Percentiles rank a stretch among this genome's conserved stretches.
Evolutionary conservation across 23 tunicate species (phyloP).

Genomic region (Diplosoma virens): DNA sequence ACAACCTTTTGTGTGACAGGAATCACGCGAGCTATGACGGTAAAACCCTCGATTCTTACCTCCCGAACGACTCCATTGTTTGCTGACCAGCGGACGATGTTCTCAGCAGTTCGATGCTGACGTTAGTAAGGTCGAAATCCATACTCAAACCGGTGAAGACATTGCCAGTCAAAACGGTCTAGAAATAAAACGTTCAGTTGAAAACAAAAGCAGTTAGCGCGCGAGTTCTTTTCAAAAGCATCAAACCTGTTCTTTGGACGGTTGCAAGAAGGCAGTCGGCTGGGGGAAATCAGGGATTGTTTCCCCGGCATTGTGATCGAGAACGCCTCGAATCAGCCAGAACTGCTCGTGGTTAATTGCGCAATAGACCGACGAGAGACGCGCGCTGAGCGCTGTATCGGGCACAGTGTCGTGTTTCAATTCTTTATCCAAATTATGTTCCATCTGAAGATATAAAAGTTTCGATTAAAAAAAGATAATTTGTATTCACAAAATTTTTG

Average conservation of each 20-base stretch:
- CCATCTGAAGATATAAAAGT: constrained; percentile 75
- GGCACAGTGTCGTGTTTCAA: constrained; percentile 60
- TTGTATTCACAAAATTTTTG: too few species aligned
- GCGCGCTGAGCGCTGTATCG: constrained; percentile 76
- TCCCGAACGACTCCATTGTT: constrained; percentile 51
- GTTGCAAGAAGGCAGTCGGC: constrained; percentile 88
- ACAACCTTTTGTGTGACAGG: too few species aligned
- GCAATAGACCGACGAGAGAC: constrained; percentile 76
- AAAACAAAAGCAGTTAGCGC: neutral
- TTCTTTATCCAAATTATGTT: constrained; percentile 92
- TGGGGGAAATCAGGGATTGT: constrained; percentile 92
- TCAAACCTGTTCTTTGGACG: constrained; percentile 61
- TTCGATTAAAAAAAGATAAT: too few species aligned
- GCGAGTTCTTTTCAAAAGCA: neutral
- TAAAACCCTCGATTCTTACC: constrained; percentile 33
- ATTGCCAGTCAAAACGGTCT: constrained; percentile 82
- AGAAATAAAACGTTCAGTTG: neutral
- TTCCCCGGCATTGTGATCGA: constrained; percentile 94
- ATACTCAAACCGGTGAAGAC: constrained; percentile 65
- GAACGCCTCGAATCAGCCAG: constrained; percentile 91
- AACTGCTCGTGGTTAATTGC: constrained; percentile 75
- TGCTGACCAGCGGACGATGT: constrained; percentile 14
- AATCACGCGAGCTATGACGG: too few species aligned
- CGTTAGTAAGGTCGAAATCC: constrained; percentile 70
- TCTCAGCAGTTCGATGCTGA: constrained; percentile 78